These are phyloP conservation scores for Ceratosolen fusciceps DNA, from an alignment of 1,140 invertebrate genomes.

Conservation along the genomic window DNA sequence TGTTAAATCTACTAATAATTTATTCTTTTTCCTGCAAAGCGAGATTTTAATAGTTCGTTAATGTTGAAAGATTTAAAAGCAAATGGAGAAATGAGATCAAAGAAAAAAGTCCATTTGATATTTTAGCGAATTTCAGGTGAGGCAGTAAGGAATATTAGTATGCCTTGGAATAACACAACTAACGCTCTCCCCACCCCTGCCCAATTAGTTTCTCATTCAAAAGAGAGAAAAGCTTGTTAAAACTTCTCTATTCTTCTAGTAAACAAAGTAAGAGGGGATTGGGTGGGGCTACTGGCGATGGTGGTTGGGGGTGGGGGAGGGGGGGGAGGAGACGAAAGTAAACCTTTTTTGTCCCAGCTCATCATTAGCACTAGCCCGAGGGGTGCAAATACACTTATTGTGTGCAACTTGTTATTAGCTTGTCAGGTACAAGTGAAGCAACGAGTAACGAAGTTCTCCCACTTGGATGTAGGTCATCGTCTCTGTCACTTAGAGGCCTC, in stretches of 20 bases:
- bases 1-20: background rate
- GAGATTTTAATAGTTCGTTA: no score
- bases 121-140: background rate
- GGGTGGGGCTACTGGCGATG: no score
- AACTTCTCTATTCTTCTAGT: background rate
- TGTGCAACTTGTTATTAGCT: constrained; percentile 34
- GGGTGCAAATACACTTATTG: background rate
- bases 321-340: no score
- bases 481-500: constrained; percentile 4
- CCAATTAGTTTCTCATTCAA: background rate
- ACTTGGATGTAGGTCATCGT: constrained; percentile 34
- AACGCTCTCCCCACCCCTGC: background rate
- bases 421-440: constrained; percentile 1
- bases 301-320: no score
- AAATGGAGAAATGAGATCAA: background rate
- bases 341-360: background rate
- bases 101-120: background rate
- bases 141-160: no score
- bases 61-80: background rate
- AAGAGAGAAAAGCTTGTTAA: background rate
- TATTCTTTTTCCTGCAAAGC: no score
- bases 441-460: background rate
- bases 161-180: background rate
- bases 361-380: background rate
- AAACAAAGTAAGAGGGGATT: background rate